Evolutionary conservation across 92 coral and sea anemone genomes (phyloP), one percentile per base, ranked within the genome.

Genomic region (Parazoanthus darwini): DNA sequence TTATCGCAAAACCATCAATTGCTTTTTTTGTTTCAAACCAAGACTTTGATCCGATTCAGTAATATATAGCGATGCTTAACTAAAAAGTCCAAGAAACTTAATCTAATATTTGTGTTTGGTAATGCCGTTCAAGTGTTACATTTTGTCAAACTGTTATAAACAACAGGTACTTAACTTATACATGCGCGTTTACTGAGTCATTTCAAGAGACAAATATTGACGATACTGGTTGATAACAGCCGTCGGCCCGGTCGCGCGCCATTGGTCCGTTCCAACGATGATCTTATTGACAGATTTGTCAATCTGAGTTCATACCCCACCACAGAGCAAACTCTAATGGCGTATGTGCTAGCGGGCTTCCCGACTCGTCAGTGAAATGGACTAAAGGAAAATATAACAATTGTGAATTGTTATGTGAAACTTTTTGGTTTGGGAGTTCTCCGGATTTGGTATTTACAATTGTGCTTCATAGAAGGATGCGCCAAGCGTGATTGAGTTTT

Each of bases 281-380:
- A 92, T 86, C 90, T 92, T 90, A 92, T 85, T 81, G 38, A 50
- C 56, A 92, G 78, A 84, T 92, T 79, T 86, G 65, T 65, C 94
- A 92, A 68, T 92, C 94, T 92, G 92, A 92, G 94, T 92, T 92
- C 89, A 92, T 92, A 86, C 75, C 43, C 90, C 18, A 54, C 51
- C 44, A 25, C 43, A 43, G 78, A 20, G 78, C 16, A 26, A 48
- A 70, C 42, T 42, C n/a, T 84, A 71, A 84, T 84, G 87, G 87
- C 78, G 87, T 44, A 26, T 35, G 56, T 44, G 78, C 11, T 38
- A 16, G 11, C 37, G 46, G 46, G 37, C 11, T 29, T 44, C 22
- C 25, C 33, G 6, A 18, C 26, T 4, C 33, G 79, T 29, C 26
- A 26, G 9, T 84, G 46, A 46, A 84, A 84, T 84, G 87, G 66